Evolutionary conservation across 2,797 vertebrate species (phyloP).

Genomic region (Ceryle rudis): DNA sequence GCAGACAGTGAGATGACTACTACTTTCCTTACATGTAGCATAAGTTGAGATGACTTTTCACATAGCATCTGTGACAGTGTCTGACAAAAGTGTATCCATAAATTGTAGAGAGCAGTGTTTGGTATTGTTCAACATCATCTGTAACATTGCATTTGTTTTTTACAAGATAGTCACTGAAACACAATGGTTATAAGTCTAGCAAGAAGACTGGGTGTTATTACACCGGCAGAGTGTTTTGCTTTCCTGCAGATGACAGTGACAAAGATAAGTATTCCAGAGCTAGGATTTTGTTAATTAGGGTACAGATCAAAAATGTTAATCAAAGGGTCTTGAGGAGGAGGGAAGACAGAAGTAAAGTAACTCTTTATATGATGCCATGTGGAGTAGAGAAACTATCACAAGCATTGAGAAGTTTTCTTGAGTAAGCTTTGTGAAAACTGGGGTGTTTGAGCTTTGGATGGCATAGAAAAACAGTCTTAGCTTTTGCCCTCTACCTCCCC

Average conservation of each 20-base stretch:
- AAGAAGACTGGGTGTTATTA: background rate
- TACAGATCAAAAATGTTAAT: background rate
- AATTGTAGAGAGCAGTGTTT: background rate
- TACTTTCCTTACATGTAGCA: background rate
- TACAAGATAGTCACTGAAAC: background rate
- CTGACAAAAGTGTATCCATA: background rate
- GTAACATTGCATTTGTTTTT: background rate
- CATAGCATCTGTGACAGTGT: background rate
- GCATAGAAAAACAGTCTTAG: background rate
- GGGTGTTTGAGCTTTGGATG: background rate
- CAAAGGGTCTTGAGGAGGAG: background rate
- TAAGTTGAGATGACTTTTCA: background rate
- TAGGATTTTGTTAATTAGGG: background rate
- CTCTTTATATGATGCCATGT: background rate
- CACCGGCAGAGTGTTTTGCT: background rate
- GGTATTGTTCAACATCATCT: background rate
- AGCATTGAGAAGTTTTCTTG: background rate
- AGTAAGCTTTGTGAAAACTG: background rate
- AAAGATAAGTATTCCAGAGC: background rate
- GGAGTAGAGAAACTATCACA: background rate
- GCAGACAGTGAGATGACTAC: background rate
- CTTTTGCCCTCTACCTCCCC: background rate
- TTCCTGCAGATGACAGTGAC: background rate
- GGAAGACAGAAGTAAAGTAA: background rate
- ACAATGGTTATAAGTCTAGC: fast-evolving